These are phyloP conservation scores for Colinus virginianus DNA, from an alignment of 2,113 vertebrate species.

Conservation along the genomic window DNA sequence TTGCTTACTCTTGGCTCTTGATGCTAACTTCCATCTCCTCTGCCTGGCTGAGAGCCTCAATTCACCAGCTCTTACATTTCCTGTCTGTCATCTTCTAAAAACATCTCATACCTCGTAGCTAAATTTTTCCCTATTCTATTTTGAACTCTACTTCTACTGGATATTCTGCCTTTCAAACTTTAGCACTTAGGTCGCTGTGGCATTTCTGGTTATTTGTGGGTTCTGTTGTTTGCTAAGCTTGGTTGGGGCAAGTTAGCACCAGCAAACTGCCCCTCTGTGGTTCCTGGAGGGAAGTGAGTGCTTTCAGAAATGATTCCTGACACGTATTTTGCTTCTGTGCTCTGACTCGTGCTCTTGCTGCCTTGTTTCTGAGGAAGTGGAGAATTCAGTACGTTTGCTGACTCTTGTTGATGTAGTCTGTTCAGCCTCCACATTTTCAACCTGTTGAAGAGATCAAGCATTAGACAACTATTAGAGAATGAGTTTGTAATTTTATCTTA, in stretches of 20 bases:
- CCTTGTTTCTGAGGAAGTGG: background rate
- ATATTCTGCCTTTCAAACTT: background rate
- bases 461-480: background rate
- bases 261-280: background rate
- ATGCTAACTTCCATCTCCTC: background rate
- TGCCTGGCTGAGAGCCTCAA: background rate
- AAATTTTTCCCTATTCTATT: slow-evolving; percentile 46
- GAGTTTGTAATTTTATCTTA: background rate
- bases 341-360: accelerated
- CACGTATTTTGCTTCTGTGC: background rate
- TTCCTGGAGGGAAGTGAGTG: background rate
- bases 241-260: background rate
- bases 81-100: slow-evolving; percentile 15
- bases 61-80: background rate
- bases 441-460: background rate
- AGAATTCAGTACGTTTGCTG: background rate
- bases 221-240: background rate
- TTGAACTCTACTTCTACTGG: slow-evolving; percentile 18
- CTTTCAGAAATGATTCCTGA: background rate
- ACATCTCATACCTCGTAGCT: background rate
- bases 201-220: background rate
- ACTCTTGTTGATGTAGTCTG: background rate
- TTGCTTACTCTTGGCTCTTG: background rate
- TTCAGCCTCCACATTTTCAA: background rate
- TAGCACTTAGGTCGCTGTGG: background rate